A percentile compares a stretch with the other conserved stretches of the same genome.
Evolutionary conservation across 2,113 vertebrate genomes (phyloP).

Genomic region (Garra rufa): DNA sequence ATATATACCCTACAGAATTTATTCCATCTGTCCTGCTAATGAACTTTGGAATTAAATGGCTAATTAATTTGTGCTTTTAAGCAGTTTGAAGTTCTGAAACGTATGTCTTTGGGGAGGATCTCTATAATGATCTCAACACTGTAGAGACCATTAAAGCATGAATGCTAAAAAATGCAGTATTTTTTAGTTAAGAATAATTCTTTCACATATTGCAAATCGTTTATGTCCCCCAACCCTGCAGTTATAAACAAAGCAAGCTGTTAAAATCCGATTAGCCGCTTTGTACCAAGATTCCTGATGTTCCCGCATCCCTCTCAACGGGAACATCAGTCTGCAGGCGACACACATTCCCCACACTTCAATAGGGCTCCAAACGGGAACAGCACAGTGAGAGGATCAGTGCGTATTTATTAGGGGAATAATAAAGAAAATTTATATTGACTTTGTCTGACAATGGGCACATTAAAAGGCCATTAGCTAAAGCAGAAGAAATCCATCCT

Average conservation of each 20-base stretch:
- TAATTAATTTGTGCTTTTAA: conserved; percentile 51
- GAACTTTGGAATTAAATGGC: conserved; percentile 69
- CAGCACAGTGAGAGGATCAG: conserved; percentile 51
- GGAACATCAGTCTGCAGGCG: conserved; percentile 23
- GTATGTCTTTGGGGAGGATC: not conserved
- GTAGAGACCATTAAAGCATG: conserved; percentile 3
- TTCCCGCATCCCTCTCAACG: not conserved
- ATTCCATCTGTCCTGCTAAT: conserved; percentile 71
- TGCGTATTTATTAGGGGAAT: conserved; percentile 57
- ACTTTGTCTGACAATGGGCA: conserved; percentile 58
- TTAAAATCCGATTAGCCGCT: conserved; percentile 57
- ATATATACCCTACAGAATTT: conserved; percentile 50
- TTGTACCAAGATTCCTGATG: conserved; percentile 24
- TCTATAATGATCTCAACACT: conserved; percentile 1
- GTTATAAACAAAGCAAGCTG: conserved; percentile 47
- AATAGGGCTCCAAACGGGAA: conserved; percentile 26
- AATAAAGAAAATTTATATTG: conserved; percentile 63
- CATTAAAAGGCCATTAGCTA: conserved; percentile 64
- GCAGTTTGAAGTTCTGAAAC: conserved; percentile 37
- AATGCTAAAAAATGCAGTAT: not conserved
- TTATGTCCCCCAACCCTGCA: conserved; percentile 5
- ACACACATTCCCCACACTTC: conserved; percentile 28
- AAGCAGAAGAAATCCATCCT: conserved; percentile 48
- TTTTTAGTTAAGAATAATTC: conserved; percentile 9
- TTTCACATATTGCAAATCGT: conserved; percentile 25